Evolutionary conservation across 2,797 vertebrate species (phyloP), one percentile per base, ranked within the genome.

Genomic region (Columba guinea): DNA sequence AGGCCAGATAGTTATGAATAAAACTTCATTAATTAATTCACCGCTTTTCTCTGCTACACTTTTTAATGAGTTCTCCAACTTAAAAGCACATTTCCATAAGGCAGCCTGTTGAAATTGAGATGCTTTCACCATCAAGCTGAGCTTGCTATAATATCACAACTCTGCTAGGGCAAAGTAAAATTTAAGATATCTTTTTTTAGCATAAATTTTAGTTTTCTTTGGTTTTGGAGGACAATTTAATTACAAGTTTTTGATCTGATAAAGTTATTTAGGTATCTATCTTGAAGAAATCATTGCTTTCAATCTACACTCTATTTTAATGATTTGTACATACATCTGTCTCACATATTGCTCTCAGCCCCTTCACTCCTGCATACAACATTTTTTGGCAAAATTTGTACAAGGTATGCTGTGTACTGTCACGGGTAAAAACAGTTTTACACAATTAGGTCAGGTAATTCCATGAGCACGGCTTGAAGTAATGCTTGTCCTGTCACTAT

Each of bases 21-120:
- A 90, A 95, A 89, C 67, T 91, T 93, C 80, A 68, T 13, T 64
- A 64, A 88, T 95, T 91, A 95, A 82, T 90, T 90, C 85, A 90
- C 67, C 46, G 35, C 34, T 89, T 88, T 78, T 67, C 30, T 75
- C 30, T 67, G 52, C 60, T 87, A 58, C 34, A 77, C 7, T 94
- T 93, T 84, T 90, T 86, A 97, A 95, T 94, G 87, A 92, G 56
- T 79, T 94, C 85, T 95, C 73, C 73, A 83, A 92, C 75, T 95
- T 93, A 68, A 70, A 85, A 30, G 49, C 63, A 87, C 52, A 91
- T 93, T 93, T 94, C 67, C 67, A 67, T 81, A 94, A 90, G 12
- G 44, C 48, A 88, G 34, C 28, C 35, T 79, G 63, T 90, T 93
- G 8, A 94, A 84, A 87, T 60, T 60, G 60, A 90, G 85, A 77